Evolutionary conservation across 2,797 vertebrate species (phyloP).

Genomic region (Parotocinclus haroldoi): DNA sequence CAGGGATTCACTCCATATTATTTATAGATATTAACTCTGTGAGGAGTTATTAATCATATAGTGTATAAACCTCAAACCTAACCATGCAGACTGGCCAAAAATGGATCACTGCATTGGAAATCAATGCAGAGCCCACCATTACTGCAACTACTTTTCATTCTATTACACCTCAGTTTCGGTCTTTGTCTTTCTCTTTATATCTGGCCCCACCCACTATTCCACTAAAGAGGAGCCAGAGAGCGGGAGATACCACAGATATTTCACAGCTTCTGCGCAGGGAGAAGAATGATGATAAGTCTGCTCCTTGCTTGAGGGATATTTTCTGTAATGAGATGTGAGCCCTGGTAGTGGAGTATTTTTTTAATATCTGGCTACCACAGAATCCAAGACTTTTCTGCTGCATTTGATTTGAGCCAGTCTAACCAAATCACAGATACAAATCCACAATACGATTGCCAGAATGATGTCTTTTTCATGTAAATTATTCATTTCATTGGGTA

Average conservation of each 20-base stretch:
- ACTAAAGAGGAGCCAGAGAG: slow-evolving; percentile 26
- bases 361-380: slow-evolving; percentile 27
- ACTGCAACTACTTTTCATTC: background rate
- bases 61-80: too few species aligned
- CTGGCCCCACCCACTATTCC: background rate
- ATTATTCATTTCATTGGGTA: too few species aligned
- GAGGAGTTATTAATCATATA: too few species aligned
- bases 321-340: slow-evolving; percentile 41
- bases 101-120: too few species aligned
- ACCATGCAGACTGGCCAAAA: too few species aligned
- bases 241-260: slow-evolving; percentile 26
- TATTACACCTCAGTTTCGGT: slow-evolving; percentile 1
- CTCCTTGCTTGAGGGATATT: slow-evolving; percentile 36
- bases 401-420: slow-evolving; percentile 25
- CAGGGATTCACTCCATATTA: too few species aligned
- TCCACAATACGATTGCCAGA: too few species aligned
- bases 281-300: slow-evolving; percentile 38
- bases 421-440: background rate
- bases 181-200: slow-evolving; percentile 12
- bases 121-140: background rate
- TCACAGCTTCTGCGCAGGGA: slow-evolving; percentile 25
- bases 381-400: slow-evolving; percentile 6
- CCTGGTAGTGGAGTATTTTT: slow-evolving; percentile 24
- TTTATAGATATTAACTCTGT: too few species aligned
- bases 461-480: too few species aligned